Base-by-base conservation (phyloP, 2,113 vertebrate species). In the Chitala chitala region DNA sequence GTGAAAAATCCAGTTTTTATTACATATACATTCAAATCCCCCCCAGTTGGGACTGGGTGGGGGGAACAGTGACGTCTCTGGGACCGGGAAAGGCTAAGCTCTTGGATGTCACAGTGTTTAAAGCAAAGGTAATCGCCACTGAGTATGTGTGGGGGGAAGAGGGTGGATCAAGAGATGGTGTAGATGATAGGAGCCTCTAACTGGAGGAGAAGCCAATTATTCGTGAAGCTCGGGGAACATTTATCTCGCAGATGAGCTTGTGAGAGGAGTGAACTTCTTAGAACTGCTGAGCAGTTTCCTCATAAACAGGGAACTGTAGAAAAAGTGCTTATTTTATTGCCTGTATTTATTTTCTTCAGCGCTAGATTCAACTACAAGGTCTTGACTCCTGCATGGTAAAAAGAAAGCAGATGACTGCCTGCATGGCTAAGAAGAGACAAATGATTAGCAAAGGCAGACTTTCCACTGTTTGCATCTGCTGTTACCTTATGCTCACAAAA, bases 1-100 rank as follows among this genome's bases (percentile, higher is more conserved):
- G 31, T 89, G 85, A 85, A 86, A 83, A 85, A 90, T 88, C 85
- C 83, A 76, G 80, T 87, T 87, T 79, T 85, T 83, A 75, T 71
- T 77, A 78, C 77, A 77, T 77, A 80, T 36, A 36, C 74, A 44
- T 71, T 20, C 64, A n/a, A n/a, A n/a, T n/a, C 79, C 78, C 82
- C 72, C 81, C 78, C 78, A 76, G 82, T 84, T 75, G 36, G n/a
- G 69, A 75, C 72, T 64, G 74, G 61, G 63, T 51, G 72, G 56
- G 69, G 74, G 48, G 70, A 69, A 80, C 78, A 75, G 78, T 65
- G 56, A 1, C n/a, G 68, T 81, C 74, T 81, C 74, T 78, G n/a
- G n/a, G n/a, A n/a, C n/a, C n/a, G n/a, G n/a, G 78, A 77, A 73
- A 70, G 54, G 53, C 31, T 75, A 75, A 82, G 46, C 17, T 48